Percentiles rank a stretch among this genome's conserved stretches.
These are phyloP conservation scores for Melangyna quadrimaculata DNA, from an alignment of 2,888 invertebrate genomes.

Conservation along the genomic window DNA sequence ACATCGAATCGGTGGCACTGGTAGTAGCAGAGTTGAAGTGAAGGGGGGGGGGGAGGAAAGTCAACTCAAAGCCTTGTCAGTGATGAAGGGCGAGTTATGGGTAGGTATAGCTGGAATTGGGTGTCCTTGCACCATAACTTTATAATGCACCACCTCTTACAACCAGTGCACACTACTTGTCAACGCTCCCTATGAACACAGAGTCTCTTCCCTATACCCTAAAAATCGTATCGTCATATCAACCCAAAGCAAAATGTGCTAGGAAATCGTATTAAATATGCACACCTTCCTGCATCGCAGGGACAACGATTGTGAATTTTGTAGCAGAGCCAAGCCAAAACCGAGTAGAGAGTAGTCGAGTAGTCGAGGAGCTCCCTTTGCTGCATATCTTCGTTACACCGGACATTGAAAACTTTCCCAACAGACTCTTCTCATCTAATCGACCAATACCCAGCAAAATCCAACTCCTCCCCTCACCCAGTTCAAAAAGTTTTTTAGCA, in stretches of 20 bases:
- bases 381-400: slow-evolving; percentile 60
- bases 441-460: slow-evolving; percentile 5
- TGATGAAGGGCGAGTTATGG: slow-evolving; percentile 11
- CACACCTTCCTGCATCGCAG: slow-evolving; percentile 60
- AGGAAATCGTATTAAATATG: slow-evolving; percentile 69
- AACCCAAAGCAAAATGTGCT: slow-evolving; percentile 20
- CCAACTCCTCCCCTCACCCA: neutral
- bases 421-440: slow-evolving; percentile 53
- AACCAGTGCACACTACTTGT: slow-evolving; percentile 48
- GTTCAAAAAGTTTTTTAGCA: slow-evolving; percentile 40
- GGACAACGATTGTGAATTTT: slow-evolving; percentile 50
- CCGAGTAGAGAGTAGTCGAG: neutral
- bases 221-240: neutral
- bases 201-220: neutral
- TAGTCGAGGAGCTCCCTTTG: slow-evolving; percentile 9
- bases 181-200: slow-evolving; percentile 12
- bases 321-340: slow-evolving; percentile 35
- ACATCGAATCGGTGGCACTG: neutral
- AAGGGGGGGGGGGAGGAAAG: neutral
- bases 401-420: slow-evolving; percentile 61
- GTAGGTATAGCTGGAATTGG: neutral
- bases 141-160: neutral
- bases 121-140: neutral
- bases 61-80: slow-evolving; percentile 22
- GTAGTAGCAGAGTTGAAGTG: neutral